Percentiles rank a stretch among this genome's conserved stretches.
phyloP scores from a whole-genome alignment of 2,797 vertebrate species.

The Pseudomugil gertrudae region DNA sequence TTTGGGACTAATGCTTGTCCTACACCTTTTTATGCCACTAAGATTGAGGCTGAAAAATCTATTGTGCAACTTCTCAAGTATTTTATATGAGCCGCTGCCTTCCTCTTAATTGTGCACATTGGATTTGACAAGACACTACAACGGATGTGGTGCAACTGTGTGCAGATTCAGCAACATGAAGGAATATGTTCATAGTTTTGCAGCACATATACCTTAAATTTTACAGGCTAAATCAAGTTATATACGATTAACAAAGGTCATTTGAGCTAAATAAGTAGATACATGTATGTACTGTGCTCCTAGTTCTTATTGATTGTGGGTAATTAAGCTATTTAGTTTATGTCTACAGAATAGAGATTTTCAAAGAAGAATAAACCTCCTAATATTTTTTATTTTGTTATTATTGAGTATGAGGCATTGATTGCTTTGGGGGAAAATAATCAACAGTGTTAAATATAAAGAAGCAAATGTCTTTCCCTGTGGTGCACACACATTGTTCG shows the following conservation, averaged over 20 bases:
- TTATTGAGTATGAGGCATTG: neutral
- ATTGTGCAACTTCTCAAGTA: constrained; percentile 10
- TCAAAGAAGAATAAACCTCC: neutral
- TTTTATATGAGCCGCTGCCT: neutral
- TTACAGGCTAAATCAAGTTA: neutral
- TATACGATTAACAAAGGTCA: neutral
- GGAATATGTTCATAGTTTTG: neutral
- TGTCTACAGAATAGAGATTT: neutral
- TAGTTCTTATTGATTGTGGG: neutral
- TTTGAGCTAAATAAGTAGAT: neutral
- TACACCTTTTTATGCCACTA: neutral
- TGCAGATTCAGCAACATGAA: neutral
- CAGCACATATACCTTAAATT: neutral
- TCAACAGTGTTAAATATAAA: no score
- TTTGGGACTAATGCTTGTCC: neutral
- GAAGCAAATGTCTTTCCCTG: no score
- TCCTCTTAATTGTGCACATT: neutral
- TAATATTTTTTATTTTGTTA: neutral
- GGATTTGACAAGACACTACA: neutral
- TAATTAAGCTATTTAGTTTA: neutral
- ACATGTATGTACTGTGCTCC: neutral
- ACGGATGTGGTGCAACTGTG: neutral
- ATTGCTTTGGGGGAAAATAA: neutral
- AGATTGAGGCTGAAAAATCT: neutral
- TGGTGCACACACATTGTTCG: neutral